Conservation (phyloP, 2,113 vertebrate species). For the Chaenogobius annularis region DNA sequence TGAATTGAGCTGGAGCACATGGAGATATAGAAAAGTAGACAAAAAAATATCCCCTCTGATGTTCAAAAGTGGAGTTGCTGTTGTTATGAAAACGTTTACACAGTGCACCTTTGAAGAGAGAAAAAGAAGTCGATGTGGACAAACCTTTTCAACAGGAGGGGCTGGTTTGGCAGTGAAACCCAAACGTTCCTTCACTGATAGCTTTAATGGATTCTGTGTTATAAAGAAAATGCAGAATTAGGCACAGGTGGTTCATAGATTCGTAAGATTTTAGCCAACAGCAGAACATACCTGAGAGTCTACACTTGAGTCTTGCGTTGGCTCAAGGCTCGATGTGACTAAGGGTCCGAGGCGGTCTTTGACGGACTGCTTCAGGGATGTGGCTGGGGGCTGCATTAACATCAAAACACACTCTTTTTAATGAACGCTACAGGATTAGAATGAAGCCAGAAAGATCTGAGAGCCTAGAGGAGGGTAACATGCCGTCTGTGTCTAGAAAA, state of each 20-base stretch:
- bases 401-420: conserved; percentile 51
- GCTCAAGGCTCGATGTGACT: conserved; percentile 82
- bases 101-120: neutral
- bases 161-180: conserved; percentile 87
- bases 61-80: too few species aligned
- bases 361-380: conserved; percentile 89
- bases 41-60: too few species aligned
- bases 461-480: neutral
- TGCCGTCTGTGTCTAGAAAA: neutral
- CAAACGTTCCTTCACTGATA: conserved; percentile 90
- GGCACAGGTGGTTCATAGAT: conserved; percentile 7
- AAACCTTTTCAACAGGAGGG: conserved; percentile 87
- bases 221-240: conserved; percentile 37
- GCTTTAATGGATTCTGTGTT: conserved; percentile 85
- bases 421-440: neutral
- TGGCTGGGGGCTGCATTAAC: conserved; percentile 76
- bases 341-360: conserved; percentile 93
- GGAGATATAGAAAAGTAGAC: too few species aligned
- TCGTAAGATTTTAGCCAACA: conserved; percentile 6
- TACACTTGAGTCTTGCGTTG: conserved; percentile 78
- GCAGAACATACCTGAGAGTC: conserved; percentile 81
- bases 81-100: too few species aligned
- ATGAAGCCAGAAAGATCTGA: neutral
- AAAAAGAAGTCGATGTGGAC: neutral
- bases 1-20: too few species aligned